A percentile compares a stretch with the other conserved stretches of the same genome.
These are phyloP conservation scores for Scyliorhinus canicula DNA, from an alignment of 2,797 vertebrate species.

Conservation along the genomic window DNA sequence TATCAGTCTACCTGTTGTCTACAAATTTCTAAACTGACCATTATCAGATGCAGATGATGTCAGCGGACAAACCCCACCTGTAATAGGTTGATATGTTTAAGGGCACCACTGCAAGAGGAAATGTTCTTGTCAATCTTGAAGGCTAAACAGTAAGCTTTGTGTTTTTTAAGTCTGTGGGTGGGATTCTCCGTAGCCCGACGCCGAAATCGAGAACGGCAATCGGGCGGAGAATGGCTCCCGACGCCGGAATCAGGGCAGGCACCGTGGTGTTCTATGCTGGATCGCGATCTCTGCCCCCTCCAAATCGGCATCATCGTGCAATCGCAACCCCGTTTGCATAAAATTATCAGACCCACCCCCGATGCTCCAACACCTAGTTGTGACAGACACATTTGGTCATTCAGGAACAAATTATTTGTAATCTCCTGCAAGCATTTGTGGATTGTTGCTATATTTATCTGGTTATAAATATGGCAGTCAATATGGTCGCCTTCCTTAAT, in stretches of 20 bases:
- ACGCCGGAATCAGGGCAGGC: too few species aligned
- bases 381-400: background rate
- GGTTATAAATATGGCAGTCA: too few species aligned
- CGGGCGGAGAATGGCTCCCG: too few species aligned
- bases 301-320: too few species aligned
- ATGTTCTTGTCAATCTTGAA: background rate
- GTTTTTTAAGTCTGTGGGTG: background rate
- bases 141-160: background rate
- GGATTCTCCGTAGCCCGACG: too few species aligned
- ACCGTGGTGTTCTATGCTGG: too few species aligned
- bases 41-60: background rate
- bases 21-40: background rate
- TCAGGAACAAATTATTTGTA: background rate
- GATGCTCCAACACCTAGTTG: background rate
- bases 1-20: background rate
- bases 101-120: background rate
- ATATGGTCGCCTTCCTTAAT: too few species aligned
- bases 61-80: background rate
- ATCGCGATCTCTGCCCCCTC: too few species aligned
- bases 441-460: too few species aligned
- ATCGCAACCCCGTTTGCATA: too few species aligned
- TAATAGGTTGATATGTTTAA: background rate
- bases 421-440: background rate
- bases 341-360: too few species aligned
- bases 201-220: too few species aligned